Evolutionary conservation across 1,140 invertebrate genomes (phyloP).

Genomic region (Helicoverpa zea): DNA sequence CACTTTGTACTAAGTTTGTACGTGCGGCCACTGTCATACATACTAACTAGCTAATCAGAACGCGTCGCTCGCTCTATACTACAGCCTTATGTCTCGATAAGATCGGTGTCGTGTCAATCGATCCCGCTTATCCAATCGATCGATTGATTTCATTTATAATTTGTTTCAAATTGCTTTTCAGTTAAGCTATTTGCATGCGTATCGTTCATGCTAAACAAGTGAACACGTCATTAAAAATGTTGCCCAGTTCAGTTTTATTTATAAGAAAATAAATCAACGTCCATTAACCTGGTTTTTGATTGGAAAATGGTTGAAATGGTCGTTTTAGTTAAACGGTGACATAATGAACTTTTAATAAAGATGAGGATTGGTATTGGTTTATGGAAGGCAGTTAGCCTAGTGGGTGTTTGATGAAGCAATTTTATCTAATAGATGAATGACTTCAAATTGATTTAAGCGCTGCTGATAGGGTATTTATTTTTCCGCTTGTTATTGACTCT

Average conservation of each 20-base stretch:
- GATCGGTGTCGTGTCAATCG: conserved; percentile 31
- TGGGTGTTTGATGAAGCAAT: conserved; percentile 15
- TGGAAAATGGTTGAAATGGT: conserved; percentile 17
- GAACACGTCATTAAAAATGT: conserved; percentile 38
- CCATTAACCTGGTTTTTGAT: conserved; percentile 15
- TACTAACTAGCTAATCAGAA: conserved; percentile 6
- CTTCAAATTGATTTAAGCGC: neutral
- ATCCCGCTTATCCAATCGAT: conserved; percentile 25
- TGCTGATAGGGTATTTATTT: neutral
- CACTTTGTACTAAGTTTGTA: conserved; percentile 24
- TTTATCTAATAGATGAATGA: conserved; percentile 4
- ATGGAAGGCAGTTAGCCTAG: neutral
- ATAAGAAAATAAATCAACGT: conserved; percentile 32
- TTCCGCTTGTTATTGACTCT: no score
- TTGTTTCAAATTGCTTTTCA: conserved; percentile 37
- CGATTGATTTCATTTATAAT: conserved; percentile 45
- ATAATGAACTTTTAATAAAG: conserved; percentile 26
- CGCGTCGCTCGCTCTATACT: conserved; percentile 7
- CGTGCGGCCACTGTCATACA: neutral
- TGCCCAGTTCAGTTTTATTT: conserved; percentile 29
- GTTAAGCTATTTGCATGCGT: conserved; percentile 28
- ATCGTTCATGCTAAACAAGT: conserved; percentile 28
- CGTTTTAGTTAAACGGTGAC: conserved; percentile 17
- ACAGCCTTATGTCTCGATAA: conserved; percentile 7
- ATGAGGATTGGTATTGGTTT: neutral